Base-by-base conservation (phyloP, 2,888 invertebrate species). In the Hedychridium roseum region DNA sequence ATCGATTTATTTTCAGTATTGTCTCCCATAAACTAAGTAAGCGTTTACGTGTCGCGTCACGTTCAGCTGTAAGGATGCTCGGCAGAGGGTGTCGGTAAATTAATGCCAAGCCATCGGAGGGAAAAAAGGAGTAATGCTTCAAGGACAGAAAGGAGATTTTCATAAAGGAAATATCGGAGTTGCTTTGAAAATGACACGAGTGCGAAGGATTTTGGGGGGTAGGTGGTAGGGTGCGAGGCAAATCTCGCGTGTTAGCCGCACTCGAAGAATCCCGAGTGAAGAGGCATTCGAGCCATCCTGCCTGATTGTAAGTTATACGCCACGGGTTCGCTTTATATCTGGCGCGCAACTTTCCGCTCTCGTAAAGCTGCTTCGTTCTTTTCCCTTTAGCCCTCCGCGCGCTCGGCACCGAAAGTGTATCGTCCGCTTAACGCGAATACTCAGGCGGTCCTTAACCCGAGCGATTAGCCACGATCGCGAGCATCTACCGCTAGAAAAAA, bases 271-370 rank as follows among this genome's bases (percentile, higher is more conserved):
- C 54, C 43, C 42, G 49, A 26, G 64, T 55, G 58, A 57, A 53
- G 53, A 67, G 64, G 64, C 58, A 60, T 59, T 56, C 68, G 55
- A 57, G 57, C 54, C 58, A 63, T 60, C 60, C 64, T 60, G 65
- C 66, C 71, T 78, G 78, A 78, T 78, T 78, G 78, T 78, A 78
- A 78, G 78, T 78, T 78, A 78, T 78, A 77, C 73, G 71, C 69
- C 73, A 73, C 66, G 69, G 65, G 71, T 60, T 75, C 76, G 73
- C 76, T 76, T 78, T 78, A 78, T 77, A 76, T 74, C 72, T 70
- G 70, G 70, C 63, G 70, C 69, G 72, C 73, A 73, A 76, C 73
- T 75, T 76, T 78, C 70, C 68, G 73, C 70, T 76, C 77, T 78
- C 78, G 76, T 78, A 78, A 78, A 78, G 74, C 72, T 71, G 63